These are phyloP conservation scores for Engystomops pustulosus DNA, from an alignment of 2,113 vertebrate species.

Conservation along the genomic window DNA sequence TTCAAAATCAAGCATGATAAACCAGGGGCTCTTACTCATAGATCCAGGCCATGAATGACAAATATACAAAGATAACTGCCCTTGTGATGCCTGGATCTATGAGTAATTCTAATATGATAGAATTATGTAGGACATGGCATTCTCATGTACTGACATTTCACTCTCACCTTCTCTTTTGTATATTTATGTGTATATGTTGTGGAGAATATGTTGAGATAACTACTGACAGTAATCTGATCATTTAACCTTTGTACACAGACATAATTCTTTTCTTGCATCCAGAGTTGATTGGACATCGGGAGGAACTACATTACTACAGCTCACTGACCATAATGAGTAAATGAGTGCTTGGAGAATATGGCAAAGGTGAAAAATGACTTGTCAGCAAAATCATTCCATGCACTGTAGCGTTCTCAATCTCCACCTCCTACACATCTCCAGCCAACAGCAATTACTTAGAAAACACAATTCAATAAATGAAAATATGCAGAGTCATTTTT, in stretches of 20 bases:
- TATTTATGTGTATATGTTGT: neutral
- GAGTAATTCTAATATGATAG: too few relatives aligned
- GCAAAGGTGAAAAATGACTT: slow-evolving; percentile 21
- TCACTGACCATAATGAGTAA: slow-evolving; percentile 22
- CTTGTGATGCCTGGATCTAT: too few relatives aligned
- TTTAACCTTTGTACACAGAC: neutral
- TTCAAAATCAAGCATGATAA: too few relatives aligned
- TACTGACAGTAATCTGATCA: neutral
- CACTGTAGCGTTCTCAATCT: neutral
- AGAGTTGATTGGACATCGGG: neutral
- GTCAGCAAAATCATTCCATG: slow-evolving; percentile 10
- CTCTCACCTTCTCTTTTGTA: neutral
- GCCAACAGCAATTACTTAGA: neutral
- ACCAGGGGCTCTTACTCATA: too few relatives aligned
- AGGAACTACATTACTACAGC: neutral
- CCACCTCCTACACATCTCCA: neutral
- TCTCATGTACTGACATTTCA: neutral
- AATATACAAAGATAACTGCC: too few relatives aligned
- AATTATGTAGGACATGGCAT: neutral
- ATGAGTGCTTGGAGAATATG: neutral
- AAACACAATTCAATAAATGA: neutral
- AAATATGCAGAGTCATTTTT: neutral
- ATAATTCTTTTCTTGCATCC: neutral
- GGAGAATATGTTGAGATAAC: neutral
- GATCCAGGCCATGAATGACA: too few relatives aligned